These are phyloP conservation scores for Sepioteuthis lessoniana DNA, from an alignment of 2,888 invertebrate genomes.

Conservation along the genomic window DNA sequence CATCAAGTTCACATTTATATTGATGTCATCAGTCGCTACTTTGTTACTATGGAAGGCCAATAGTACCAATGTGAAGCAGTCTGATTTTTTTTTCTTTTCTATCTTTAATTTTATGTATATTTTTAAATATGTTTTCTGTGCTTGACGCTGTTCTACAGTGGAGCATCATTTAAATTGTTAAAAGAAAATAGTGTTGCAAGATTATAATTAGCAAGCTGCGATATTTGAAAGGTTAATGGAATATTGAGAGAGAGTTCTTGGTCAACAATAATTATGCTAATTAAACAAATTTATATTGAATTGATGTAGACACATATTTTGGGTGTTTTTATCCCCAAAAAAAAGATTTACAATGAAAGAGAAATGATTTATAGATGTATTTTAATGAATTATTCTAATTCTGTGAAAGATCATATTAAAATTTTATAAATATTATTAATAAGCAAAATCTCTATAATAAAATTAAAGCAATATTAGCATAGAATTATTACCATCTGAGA, in stretches of 20 bases:
- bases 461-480: no score
- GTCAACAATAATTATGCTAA: background rate
- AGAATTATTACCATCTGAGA: no score
- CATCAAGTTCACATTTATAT: conserved; percentile 33
- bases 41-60: conserved; percentile 17
- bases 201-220: background rate
- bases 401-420: background rate
- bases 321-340: background rate
- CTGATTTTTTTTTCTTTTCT: background rate
- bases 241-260: background rate
- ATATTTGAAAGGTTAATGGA: no score
- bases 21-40: background rate
- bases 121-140: background rate
- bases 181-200: conserved; percentile 1
- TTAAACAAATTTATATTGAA: background rate
- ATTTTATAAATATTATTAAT: no score
- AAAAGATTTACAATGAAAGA: background rate
- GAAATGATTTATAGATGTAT: background rate
- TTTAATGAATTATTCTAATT: background rate
- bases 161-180: background rate
- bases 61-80: background rate
- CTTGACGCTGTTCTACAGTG: background rate
- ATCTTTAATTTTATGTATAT: background rate
- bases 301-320: background rate
- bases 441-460: no score